These are phyloP conservation scores for Hirundichthys speculiger DNA, from an alignment of 2,113 vertebrate species.

Conservation along the genomic window DNA sequence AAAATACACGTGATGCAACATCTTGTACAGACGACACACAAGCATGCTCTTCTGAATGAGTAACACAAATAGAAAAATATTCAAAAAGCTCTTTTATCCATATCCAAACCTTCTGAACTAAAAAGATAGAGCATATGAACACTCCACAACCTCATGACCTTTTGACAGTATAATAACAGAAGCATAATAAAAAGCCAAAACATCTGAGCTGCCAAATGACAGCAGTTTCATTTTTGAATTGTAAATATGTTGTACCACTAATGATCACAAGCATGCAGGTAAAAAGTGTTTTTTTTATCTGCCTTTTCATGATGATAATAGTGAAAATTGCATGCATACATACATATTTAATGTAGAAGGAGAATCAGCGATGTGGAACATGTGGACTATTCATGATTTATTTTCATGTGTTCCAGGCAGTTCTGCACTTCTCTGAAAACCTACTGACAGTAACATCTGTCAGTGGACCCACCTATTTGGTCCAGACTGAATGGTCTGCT, in stretches of 20 bases:
- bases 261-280: too few relatives aligned
- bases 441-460: neutral
- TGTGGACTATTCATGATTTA: neutral
- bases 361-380: neutral
- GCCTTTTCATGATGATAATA: too few relatives aligned
- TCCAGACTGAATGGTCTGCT: slow-evolving; percentile 8
- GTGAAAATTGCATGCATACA: too few relatives aligned
- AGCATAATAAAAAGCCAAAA: too few relatives aligned
- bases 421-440: neutral
- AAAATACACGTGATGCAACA: slow-evolving; percentile 48
- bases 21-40: slow-evolving; percentile 52
- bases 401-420: too few relatives aligned
- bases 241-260: too few relatives aligned
- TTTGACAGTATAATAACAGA: too few relatives aligned
- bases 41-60: slow-evolving; percentile 40
- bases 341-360: too few relatives aligned
- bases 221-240: too few relatives aligned
- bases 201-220: too few relatives aligned
- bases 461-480: neutral
- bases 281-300: too few relatives aligned
- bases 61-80: slow-evolving; percentile 35
- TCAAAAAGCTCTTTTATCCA: slow-evolving; percentile 5
- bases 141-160: too few relatives aligned
- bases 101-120: slow-evolving; percentile 29
- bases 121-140: slow-evolving; percentile 1